Conservation (phyloP, 2,797 vertebrate species). For the Huso huso region DNA sequence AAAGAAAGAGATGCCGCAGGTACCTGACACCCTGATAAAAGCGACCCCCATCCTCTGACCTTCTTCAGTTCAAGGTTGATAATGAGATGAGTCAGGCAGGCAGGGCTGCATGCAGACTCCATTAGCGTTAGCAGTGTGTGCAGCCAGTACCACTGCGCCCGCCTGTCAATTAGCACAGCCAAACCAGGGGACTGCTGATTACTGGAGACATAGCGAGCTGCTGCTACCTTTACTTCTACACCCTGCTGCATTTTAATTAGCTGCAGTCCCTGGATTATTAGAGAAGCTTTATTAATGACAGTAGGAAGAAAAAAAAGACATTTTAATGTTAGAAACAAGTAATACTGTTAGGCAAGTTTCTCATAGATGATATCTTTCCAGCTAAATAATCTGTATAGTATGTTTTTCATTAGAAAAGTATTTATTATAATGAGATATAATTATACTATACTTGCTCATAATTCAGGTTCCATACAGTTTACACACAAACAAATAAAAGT, state of each 20-base stretch:
- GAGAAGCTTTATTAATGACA: conserved; percentile 58
- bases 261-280: conserved; percentile 55
- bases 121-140: conserved; percentile 49
- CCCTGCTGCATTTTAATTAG: conserved; percentile 74
- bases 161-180: conserved; percentile 73
- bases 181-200: conserved; percentile 61
- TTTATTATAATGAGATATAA: too few relatives aligned
- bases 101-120: conserved; percentile 50
- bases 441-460: too few relatives aligned
- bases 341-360: conserved; percentile 1
- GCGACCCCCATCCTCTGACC: conserved; percentile 57
- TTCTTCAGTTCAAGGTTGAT: conserved; percentile 70
- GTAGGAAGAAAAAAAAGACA: conserved; percentile 2
- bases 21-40: conserved; percentile 66
- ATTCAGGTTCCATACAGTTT: too few relatives aligned
- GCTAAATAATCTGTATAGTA: background rate
- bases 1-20: conserved; percentile 39
- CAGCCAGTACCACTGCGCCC: conserved; percentile 47
- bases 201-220: conserved; percentile 33
- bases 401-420: too few relatives aligned
- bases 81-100: conserved; percentile 70
- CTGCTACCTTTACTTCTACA: conserved; percentile 50
- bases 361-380: conserved; percentile 18
- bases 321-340: conserved; percentile 38
- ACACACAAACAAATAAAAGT: too few relatives aligned